A percentile compares a stretch with the other conserved stretches of the same genome.
These are phyloP conservation scores for Oreonectes daqikongensis DNA, from an alignment of 2,797 vertebrate species.

Conservation along the genomic window DNA sequence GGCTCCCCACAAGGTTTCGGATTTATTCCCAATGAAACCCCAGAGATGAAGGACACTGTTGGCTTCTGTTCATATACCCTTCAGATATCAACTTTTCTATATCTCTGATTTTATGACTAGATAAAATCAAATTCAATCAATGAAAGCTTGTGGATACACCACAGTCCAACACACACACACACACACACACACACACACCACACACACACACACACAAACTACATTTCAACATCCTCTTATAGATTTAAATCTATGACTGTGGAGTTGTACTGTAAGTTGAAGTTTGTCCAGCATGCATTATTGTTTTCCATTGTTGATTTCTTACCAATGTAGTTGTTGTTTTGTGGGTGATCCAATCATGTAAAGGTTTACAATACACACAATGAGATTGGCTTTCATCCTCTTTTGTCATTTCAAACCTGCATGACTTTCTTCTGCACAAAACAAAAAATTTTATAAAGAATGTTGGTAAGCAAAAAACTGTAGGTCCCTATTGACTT, in stretches of 20 bases:
- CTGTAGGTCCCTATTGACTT: no score
- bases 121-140: constrained; percentile 9
- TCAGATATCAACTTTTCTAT: constrained; percentile 18
- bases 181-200: no score
- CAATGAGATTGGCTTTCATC: no score
- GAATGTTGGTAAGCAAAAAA: no score
- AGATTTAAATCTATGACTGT: not conserved
- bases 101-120: constrained; percentile 31
- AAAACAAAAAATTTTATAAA: no score
- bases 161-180: not conserved
- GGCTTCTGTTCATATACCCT: constrained; percentile 48
- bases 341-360: constrained; percentile 52
- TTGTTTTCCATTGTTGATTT: not conserved
- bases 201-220: not conserved
- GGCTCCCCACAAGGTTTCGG: constrained; percentile 59
- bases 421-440: no score
- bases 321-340: not conserved
- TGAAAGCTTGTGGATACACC: not conserved
- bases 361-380: no score
- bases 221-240: not conserved
- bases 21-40: constrained; percentile 43
- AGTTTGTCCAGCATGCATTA: not conserved
- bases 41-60: constrained; percentile 42
- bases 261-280: not conserved
- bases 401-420: no score